Evolutionary conservation across 35 echinoderm and acorn worm genomes (phyloP).

Genomic region (Amphiura filiformis): DNA sequence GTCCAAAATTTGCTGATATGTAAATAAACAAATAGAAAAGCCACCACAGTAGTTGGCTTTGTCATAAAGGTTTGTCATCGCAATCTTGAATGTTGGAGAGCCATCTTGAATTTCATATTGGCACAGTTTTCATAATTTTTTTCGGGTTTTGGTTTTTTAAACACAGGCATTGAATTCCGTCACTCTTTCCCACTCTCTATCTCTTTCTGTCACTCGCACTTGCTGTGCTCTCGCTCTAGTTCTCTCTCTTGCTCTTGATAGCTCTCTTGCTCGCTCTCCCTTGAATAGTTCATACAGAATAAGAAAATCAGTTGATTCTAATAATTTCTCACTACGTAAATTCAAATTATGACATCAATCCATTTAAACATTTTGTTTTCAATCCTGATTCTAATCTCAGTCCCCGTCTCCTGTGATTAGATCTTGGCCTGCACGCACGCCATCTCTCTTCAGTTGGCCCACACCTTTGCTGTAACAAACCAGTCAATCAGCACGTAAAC

Average conservation of each 20-base stretch:
- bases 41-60: not conserved
- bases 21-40: not conserved
- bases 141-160: not conserved
- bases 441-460: not conserved
- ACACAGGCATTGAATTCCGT: not conserved
- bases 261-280: not conserved
- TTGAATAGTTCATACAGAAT: not conserved
- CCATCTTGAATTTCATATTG: not conserved
- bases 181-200: not conserved
- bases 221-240: not conserved
- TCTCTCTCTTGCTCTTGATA: not conserved
- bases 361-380: not conserved
- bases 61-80: not conserved
- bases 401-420: not conserved
- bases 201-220: not conserved
- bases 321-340: not conserved
- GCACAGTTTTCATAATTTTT: not conserved
- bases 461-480: not conserved
- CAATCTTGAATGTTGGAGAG: not conserved
- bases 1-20: not conserved
- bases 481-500: not conserved
- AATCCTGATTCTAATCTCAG: not conserved
- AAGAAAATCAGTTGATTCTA: not conserved
- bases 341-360: not conserved
- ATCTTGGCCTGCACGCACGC: not conserved